Conservation (phyloP, 2,113 vertebrate species). For the Tamias sibiricus region DNA sequence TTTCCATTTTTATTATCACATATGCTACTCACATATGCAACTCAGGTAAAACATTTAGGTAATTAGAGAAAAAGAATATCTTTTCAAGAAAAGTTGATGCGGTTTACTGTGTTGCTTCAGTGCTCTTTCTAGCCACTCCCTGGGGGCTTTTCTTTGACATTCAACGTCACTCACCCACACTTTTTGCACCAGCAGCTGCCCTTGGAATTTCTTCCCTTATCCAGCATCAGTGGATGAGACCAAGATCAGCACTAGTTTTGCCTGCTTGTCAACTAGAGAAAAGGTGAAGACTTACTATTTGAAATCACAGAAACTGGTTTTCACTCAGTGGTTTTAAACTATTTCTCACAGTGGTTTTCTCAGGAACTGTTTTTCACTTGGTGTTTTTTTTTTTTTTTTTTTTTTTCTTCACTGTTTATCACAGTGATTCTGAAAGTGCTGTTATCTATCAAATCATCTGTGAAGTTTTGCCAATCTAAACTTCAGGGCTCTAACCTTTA, state of each 20-base stretch:
- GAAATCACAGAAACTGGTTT: background rate
- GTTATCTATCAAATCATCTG: background rate
- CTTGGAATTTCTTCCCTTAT: background rate
- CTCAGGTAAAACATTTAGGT: background rate
- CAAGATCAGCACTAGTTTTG: background rate
- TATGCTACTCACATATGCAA: background rate
- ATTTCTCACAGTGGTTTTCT: background rate
- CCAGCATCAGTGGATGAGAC: background rate
- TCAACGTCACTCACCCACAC: background rate
- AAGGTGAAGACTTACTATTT: background rate
- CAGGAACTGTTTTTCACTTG: background rate
- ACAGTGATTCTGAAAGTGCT: background rate
- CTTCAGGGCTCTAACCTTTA: background rate
- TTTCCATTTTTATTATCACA: background rate
- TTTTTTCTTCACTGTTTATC: background rate
- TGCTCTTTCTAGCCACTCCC: background rate
- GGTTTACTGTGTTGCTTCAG: background rate
- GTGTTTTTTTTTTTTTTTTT: background rate
- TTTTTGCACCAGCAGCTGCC: background rate
- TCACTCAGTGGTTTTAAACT: background rate
- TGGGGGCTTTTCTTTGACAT: background rate
- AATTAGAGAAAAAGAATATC: background rate
- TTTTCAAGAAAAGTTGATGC: background rate
- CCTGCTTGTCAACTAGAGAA: background rate
- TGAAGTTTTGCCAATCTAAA: background rate